phyloP scores from a whole-genome alignment of 2,113 vertebrate species.

The rat (Rattus norvegicus) region DNA sequence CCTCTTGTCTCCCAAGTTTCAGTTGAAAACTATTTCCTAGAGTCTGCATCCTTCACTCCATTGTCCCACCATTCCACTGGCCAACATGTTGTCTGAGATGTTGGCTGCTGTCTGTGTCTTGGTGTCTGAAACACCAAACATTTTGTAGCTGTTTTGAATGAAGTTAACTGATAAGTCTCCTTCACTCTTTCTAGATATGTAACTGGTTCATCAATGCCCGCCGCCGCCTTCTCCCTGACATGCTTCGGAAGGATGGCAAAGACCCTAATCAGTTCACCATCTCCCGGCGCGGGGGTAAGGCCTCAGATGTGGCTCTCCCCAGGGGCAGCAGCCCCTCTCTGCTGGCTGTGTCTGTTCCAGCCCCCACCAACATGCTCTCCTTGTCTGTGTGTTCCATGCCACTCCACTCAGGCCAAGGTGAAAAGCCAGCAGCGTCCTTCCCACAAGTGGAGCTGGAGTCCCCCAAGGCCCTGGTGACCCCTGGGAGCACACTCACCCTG shows the following conservation, averaged over 20 bases:
- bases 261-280: slow-evolving; percentile 97
- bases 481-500: slow-evolving; percentile 83
- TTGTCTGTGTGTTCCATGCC: slow-evolving; percentile 82
- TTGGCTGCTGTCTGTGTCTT: background rate
- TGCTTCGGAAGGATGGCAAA: slow-evolving; percentile 96
- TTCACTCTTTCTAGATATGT: slow-evolving; percentile 90
- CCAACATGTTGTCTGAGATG: background rate
- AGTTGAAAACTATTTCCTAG: background rate
- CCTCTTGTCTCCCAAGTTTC: background rate
- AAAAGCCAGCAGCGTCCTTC: slow-evolving; percentile 69
- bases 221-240: slow-evolving; percentile 94
- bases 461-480: slow-evolving; percentile 40
- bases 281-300: slow-evolving; percentile 92
- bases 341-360: slow-evolving; percentile 82
- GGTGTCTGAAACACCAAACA: background rate
- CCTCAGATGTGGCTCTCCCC: slow-evolving; percentile 68
- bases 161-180: slow-evolving; percentile 17
- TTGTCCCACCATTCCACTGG: background rate
- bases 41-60: background rate
- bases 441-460: slow-evolving; percentile 78
- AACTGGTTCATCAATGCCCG: slow-evolving; percentile 99
- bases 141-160: background rate
- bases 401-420: slow-evolving; percentile 81
- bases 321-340: slow-evolving; percentile 78
- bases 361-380: slow-evolving; percentile 80